Evolutionary conservation across 2,888 invertebrate species (phyloP), one percentile per base, ranked within the genome.

Genomic region (Elysia crispata): DNA sequence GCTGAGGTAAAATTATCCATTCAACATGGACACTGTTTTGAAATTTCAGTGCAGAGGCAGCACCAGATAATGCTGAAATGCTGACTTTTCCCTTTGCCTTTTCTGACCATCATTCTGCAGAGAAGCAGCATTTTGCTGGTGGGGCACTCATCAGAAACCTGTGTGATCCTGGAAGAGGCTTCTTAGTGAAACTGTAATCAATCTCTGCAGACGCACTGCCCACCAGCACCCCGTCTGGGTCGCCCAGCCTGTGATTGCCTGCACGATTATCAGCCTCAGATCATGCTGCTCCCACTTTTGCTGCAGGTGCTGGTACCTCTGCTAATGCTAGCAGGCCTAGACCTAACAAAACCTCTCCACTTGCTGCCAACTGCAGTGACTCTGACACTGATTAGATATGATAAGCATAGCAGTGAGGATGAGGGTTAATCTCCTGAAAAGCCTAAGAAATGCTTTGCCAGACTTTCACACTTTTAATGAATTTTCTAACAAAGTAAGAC

Each of bases 191-290:
- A 41, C 72, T 20, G 72, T 41, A 72, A 31, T 41, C 41, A 13
- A 49, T 72, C 5, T 72, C 41, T 72, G 72, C 72, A 13, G 72
- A 33, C 6, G 72, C 33, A 5, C 72, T 72, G 8, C 25, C 62
- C 11, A 25, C 62, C 8, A 23, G 23, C 8, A 23, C 62, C n/a
- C 8, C 62, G 6, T n/a, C 62, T 62, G 62, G 62, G 23, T 62
- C 62, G n/a, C 11, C 13, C n/a, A 8, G 62, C 8, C 62, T 25
- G 20, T 8, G 23, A 15, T 62, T 25, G 23, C 62, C 13, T 8
- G 62, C 25, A 6, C 13, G 13, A 13, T 54, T 18, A 18, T 54
- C 54, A n/a, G n/a, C n/a, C n/a, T n/a, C n/a, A n/a, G n/a, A n/a
- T n/a, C n/a, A n/a, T 54, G 13, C 54, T 15, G 54, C 18, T 18